Evolutionary conservation across 2,113 vertebrate genomes (phyloP).

Genomic region (Corythaixoides concolor): DNA sequence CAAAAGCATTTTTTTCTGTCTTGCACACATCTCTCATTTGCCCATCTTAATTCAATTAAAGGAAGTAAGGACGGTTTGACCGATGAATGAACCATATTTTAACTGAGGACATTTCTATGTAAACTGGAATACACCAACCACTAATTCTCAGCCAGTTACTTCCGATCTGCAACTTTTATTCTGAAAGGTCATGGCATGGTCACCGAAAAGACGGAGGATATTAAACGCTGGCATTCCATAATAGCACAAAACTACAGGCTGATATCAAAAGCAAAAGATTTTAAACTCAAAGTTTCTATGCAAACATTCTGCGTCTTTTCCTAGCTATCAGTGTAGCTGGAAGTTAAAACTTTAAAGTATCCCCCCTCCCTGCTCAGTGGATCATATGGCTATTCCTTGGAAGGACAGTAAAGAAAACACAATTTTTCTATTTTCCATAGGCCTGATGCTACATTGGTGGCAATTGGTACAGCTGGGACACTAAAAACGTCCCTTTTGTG

Average conservation of each 20-base stretch:
- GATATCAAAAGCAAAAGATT: slow-evolving; percentile 23
- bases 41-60: slow-evolving; percentile 99
- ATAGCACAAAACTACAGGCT: slow-evolving; percentile 18
- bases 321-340: neutral
- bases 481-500: neutral
- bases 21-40: slow-evolving; percentile 91
- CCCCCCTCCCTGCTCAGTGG: neutral
- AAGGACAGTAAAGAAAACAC: neutral
- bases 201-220: slow-evolving; percentile 65
- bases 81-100: slow-evolving; percentile 93
- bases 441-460: neutral
- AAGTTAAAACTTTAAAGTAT: neutral
- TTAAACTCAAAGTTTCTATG: slow-evolving; percentile 2
- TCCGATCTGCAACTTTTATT: slow-evolving; percentile 81
- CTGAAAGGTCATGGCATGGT: slow-evolving; percentile 79
- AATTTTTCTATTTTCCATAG: neutral
- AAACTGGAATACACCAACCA: slow-evolving; percentile 81
- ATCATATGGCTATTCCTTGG: neutral
- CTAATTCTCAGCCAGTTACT: slow-evolving; percentile 83
- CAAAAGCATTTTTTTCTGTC: slow-evolving; percentile 72
- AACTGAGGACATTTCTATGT: slow-evolving; percentile 87
- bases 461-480: neutral
- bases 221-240: slow-evolving; percentile 26
- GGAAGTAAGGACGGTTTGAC: slow-evolving; percentile 93
- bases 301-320: neutral